A percentile compares a stretch with the other conserved stretches of the same genome.
Evolutionary conservation across 2,113 vertebrate genomes (phyloP).

Genomic region (Anoplopoma fimbria): DNA sequence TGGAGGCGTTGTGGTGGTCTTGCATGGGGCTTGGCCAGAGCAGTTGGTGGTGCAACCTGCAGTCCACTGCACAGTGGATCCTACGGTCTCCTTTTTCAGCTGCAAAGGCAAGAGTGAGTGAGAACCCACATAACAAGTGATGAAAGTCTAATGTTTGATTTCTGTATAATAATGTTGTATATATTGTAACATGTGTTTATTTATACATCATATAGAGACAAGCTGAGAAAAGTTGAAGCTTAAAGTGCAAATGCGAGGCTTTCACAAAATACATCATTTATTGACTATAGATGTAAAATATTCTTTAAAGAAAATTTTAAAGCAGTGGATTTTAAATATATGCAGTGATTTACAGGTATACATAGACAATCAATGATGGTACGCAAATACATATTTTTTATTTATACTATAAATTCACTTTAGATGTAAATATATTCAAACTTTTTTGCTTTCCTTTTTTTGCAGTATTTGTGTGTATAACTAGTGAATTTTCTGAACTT

Average conservation of each 20-base stretch:
- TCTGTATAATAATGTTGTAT: not conserved
- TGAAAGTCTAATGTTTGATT: not conserved
- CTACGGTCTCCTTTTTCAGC: conserved; percentile 79
- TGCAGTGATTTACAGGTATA: not conserved
- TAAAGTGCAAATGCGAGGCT: not conserved
- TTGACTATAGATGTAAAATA: not conserved
- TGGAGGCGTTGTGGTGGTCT: not conserved
- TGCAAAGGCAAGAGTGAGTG: conserved; percentile 55
- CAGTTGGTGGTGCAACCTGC: conserved; percentile 83
- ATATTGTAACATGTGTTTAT: not conserved
- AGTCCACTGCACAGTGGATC: conserved; percentile 50
- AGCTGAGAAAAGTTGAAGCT: conserved; percentile 1
- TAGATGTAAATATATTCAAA: not conserved
- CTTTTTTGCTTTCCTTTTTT: not conserved
- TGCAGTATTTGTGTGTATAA: not conserved
- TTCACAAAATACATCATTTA: not conserved
- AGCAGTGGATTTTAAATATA: not conserved
- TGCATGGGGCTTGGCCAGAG: conserved; percentile 66
- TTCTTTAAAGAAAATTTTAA: not conserved
- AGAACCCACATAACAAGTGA: not conserved
- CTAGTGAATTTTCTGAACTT: not conserved
- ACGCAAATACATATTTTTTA: too few species aligned
- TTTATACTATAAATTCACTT: not conserved
- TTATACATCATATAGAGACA: not conserved
- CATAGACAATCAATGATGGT: not conserved